These are phyloP conservation scores for Popillia japonica DNA, from an alignment of 1,140 invertebrate genomes.

Conservation along the genomic window DNA sequence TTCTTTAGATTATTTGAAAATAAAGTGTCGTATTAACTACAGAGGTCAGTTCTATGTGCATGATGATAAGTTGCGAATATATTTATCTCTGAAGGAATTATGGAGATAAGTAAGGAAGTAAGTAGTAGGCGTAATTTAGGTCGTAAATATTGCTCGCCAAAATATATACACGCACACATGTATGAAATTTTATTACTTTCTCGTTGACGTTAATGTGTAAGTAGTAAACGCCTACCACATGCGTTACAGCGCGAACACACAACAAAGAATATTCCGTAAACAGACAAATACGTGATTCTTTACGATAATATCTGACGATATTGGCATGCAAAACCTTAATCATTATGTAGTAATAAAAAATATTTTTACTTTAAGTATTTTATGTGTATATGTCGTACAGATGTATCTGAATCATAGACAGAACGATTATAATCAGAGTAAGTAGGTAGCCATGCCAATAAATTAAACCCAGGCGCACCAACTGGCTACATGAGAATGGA, in stretches of 20 bases:
- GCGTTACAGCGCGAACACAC: neutral
- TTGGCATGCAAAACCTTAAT: conserved; percentile 5
- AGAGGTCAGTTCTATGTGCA: too few relatives aligned
- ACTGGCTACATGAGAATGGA: too few relatives aligned
- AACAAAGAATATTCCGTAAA: conserved; percentile 4
- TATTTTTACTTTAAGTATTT: too few relatives aligned
- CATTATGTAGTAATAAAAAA: neutral
- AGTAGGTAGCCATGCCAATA: too few relatives aligned
- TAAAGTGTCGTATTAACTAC: too few relatives aligned
- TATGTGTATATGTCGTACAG: too few relatives aligned
- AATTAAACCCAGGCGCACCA: too few relatives aligned
- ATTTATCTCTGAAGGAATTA: neutral
- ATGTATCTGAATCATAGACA: too few relatives aligned
- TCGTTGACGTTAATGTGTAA: conserved; percentile 1
- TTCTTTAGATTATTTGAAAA: too few relatives aligned
- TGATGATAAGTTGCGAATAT: too few relatives aligned
- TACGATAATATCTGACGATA: neutral
- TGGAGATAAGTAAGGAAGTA: neutral
- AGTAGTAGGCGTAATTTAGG: neutral
- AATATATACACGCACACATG: neutral
- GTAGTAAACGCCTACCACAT: neutral
- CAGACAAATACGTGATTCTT: neutral
- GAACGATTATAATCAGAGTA: too few relatives aligned
- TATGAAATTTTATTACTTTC: neutral
- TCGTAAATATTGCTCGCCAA: neutral